A percentile compares a stretch with the other conserved stretches of the same genome.
Conservation (phyloP, 1,140 invertebrate species). For the Bradysia coprophila region DNA sequence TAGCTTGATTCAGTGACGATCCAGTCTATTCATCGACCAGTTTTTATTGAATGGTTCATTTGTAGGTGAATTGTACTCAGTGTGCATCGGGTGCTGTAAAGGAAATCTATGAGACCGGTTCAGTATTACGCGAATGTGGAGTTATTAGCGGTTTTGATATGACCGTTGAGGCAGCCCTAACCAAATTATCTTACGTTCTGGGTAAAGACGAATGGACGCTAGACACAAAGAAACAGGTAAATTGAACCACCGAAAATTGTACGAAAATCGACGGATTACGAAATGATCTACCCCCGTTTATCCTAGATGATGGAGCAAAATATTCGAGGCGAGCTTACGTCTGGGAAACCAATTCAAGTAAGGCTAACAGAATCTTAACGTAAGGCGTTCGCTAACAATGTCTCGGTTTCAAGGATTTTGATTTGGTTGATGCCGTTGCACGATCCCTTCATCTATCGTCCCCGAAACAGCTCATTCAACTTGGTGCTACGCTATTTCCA, state of each 20-base stretch:
- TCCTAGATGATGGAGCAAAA: constrained; percentile 60
- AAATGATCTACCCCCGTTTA: neutral
- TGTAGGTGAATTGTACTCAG: constrained; percentile 91
- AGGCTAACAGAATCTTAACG: too few species aligned
- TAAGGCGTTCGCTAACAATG: too few species aligned
- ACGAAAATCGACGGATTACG: too few species aligned
- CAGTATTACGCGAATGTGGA: constrained; percentile 39
- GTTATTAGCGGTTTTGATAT: constrained; percentile 84
- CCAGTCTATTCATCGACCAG: too few species aligned
- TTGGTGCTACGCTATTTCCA: constrained; percentile 56
- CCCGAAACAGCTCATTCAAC: constrained; percentile 43
- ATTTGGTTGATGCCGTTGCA: constrained; percentile 46
- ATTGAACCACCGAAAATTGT: constrained; percentile 6
- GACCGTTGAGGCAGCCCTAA: constrained; percentile 85
- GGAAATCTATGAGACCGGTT: constrained; percentile 65
- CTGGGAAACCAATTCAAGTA: constrained; percentile 20
- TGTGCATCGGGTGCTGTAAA: constrained; percentile 62
- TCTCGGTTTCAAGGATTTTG: constrained; percentile 35
- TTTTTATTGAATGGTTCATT: too few species aligned
- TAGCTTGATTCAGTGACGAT: too few species aligned
- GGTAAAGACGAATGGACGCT: constrained; percentile 61
- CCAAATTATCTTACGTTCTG: constrained; percentile 82
- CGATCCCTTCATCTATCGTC: constrained; percentile 43
- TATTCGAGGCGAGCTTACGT: constrained; percentile 36
- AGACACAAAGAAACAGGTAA: constrained; percentile 48